A percentile compares a stretch with the other conserved stretches of the same genome.
Conservation (phyloP, 2,113 vertebrate species). For the Choloepus hoffmanni region DNA sequence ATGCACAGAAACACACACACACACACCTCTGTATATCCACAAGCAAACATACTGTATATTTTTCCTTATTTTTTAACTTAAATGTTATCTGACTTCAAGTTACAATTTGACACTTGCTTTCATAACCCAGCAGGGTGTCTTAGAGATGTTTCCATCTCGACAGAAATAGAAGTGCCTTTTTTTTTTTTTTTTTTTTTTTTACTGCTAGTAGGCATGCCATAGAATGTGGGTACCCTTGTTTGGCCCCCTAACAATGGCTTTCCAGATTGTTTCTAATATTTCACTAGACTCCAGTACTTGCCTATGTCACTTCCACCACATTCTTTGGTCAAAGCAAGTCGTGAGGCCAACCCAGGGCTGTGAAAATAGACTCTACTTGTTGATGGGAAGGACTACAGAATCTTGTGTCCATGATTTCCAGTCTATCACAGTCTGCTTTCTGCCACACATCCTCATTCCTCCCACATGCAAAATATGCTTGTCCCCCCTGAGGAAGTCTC, state of each 20-base stretch:
- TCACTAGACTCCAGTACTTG: neutral
- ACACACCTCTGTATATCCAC: neutral
- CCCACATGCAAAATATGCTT: neutral
- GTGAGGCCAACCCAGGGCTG: neutral
- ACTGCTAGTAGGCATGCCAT: neutral
- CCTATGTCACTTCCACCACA: neutral
- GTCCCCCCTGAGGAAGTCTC: too few species aligned
- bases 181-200: neutral
- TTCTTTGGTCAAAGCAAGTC: neutral
- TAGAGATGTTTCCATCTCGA: neutral
- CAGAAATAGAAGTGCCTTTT: neutral
- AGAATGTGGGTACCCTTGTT: neutral
- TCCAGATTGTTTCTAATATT: neutral
- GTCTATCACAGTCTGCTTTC: neutral
- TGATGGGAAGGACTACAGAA: neutral
- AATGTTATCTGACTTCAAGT: neutral
- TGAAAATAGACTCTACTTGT: too few species aligned
- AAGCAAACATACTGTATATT: neutral
- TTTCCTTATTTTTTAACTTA: neutral
- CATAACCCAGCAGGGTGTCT: neutral
- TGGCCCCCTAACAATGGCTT: rapidly evolving
- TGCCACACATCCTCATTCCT: neutral
- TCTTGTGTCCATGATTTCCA: neutral
- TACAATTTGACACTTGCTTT: neutral
- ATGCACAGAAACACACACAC: too few species aligned